Conservation (phyloP, 2,888 invertebrate genomes). For the Archips crataeganus region DNA sequence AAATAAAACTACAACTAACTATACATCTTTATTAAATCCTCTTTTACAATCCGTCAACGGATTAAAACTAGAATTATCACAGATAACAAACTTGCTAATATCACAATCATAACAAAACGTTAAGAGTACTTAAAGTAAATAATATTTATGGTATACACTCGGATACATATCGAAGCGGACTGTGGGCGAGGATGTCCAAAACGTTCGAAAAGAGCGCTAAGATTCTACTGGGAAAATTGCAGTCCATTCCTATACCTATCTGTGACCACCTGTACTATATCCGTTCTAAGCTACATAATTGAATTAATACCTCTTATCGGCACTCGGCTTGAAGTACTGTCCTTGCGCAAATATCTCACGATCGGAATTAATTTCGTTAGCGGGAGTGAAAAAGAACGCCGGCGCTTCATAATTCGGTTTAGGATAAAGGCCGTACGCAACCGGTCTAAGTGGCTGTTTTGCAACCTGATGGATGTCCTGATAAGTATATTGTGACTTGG, state of each 20-base stretch:
- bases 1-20: background rate
- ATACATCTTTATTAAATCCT: background rate
- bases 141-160: background rate
- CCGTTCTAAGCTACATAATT: conserved; percentile 3
- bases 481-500: conserved; percentile 29
- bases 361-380: conserved; percentile 55
- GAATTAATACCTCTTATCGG: conserved; percentile 20
- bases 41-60: background rate
- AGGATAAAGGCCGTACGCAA: conserved; percentile 46
- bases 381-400: conserved; percentile 63
- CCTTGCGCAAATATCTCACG: conserved; percentile 53
- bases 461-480: conserved; percentile 31
- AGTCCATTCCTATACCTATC: background rate
- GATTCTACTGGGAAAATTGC: background rate
- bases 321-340: conserved; percentile 66
- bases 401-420: conserved; percentile 46
- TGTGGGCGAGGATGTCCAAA: too few species aligned
- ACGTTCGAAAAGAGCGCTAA: too few species aligned
- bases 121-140: background rate
- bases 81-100: conserved; percentile 8
- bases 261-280: background rate
- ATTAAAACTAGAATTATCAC: background rate
- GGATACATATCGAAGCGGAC: too few species aligned
- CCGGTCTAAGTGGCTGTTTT: conserved; percentile 36
- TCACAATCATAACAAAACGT: conserved; percentile 33